A percentile compares a stretch with the other conserved stretches of the same genome.
These are phyloP conservation scores for Drosophila kambysellisi DNA, from an alignment of 2,888 invertebrate genomes.

Conservation along the genomic window DNA sequence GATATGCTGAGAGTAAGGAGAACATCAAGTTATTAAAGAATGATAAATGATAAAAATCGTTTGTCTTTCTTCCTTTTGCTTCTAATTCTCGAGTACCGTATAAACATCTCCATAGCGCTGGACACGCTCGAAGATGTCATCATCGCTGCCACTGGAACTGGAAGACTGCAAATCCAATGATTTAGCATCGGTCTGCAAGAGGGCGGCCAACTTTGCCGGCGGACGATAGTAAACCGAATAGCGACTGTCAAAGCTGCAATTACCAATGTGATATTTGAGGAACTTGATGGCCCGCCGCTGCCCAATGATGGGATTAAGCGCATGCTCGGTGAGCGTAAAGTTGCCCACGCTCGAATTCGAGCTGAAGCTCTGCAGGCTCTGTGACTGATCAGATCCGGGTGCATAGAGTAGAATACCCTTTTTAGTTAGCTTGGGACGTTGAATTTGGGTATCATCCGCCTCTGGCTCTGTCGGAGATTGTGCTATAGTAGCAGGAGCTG, in stretches of 20 bases:
- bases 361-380: slow-evolving; percentile 16
- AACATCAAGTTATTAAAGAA: not conserved
- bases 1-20: not conserved
- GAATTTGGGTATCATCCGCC: not conserved
- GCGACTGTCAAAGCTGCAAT: slow-evolving; percentile 71
- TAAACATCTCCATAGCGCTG: slow-evolving; percentile 69
- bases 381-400: slow-evolving; percentile 30
- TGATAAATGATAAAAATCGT: not conserved
- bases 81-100: slow-evolving; percentile 42
- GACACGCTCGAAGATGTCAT: slow-evolving; percentile 63
- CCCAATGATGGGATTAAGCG: slow-evolving; percentile 73
- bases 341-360: slow-evolving; percentile 19
- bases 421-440: slow-evolving; percentile 28
- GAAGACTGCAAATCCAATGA: slow-evolving; percentile 22
- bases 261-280: slow-evolving; percentile 72
- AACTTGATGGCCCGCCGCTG: slow-evolving; percentile 67
- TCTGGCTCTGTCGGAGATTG: too few relatives aligned
- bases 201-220: slow-evolving; percentile 48
- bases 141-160: slow-evolving; percentile 66
- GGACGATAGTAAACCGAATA: slow-evolving; percentile 78
- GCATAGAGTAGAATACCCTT: slow-evolving; percentile 73
- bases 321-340: slow-evolving; percentile 75
- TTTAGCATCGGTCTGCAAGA: slow-evolving; percentile 17
- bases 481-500: not conserved
- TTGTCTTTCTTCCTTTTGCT: not conserved